Conservation (phyloP, 2,888 invertebrate genomes). For the Cenopis cana region DNA sequence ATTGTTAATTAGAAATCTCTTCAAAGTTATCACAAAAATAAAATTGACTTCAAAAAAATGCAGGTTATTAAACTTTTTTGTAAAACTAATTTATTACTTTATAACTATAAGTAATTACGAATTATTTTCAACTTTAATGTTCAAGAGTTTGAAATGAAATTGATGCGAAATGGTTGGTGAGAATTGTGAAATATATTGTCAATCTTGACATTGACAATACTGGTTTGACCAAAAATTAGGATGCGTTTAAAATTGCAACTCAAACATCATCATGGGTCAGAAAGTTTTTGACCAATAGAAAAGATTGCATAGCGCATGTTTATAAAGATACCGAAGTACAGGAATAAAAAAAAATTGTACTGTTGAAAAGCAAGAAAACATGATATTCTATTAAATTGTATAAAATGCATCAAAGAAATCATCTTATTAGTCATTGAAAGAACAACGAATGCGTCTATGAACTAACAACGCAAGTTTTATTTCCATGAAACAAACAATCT, state of each 20-base stretch:
- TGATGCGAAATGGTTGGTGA: neutral
- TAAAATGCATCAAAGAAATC: neutral
- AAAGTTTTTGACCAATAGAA: conserved; percentile 13
- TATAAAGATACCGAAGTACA: neutral
- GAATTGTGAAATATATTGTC: neutral
- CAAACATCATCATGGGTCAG: neutral
- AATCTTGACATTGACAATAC: conserved; percentile 9
- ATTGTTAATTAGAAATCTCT: neutral
- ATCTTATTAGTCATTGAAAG: neutral
- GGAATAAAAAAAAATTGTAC: neutral
- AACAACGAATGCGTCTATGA: neutral
- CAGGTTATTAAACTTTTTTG: too few species aligned
- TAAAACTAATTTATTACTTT: neutral
- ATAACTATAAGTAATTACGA: neutral
- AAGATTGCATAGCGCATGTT: neutral
- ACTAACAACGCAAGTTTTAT: conserved; percentile 25
- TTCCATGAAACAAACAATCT: conserved; percentile 43
- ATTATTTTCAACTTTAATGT: neutral
- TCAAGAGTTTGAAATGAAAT: conserved; percentile 16
- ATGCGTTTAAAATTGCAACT: conserved; percentile 1
- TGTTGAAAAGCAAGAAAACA: neutral
- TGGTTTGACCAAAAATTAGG: neutral
- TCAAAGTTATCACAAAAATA: neutral
- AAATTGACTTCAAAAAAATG: neutral
- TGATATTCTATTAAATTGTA: neutral